Evolutionary conservation across 2,797 vertebrate species (phyloP), one percentile per base, ranked within the genome.

Genomic region (Enteromius radiatus): DNA sequence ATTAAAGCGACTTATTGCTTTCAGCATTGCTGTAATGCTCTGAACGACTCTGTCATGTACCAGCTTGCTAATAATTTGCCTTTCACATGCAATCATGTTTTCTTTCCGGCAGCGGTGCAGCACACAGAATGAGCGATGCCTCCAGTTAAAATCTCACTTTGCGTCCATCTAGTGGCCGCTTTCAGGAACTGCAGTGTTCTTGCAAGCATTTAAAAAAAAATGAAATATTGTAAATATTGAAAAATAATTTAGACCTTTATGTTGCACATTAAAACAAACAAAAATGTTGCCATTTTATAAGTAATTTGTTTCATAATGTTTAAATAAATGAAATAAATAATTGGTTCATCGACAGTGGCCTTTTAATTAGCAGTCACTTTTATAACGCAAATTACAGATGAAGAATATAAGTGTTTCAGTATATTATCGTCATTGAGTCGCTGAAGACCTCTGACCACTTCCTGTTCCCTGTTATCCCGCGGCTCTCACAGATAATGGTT

Each of bases 151-250:
- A 41, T 87, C 85, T 54, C 67, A 59, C 88, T 80, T 80, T 90
- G 88, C 87, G 89, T 88, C 91, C 88, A 91, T 88, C 93, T 91
- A 88, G 85, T 90, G 92, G 47, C 73, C 0, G 38, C 54, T 3
- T 7, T 45, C 21, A 1, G 41, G 5, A 67, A 33, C 6, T 76
- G 47, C 80, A 82, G 15, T 2, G 19, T 14, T 33, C 9, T 26
- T 14, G 26, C 26, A 9, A 3, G 1, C 7, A 33, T 5, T 23
- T 63, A 7, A 41, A 15, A 63, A 26, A 9, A 41, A 12, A 2
- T 12, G 4, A 33, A 33, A 43, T 43, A 43, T 43, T 28, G 10
- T 1, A 14, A 2, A 12, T 14, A 28, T 28, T 1, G 15, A 15
- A 28, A 56, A 23, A 28, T 5, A 14, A 7, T 11, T 15, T 41